Evolutionary conservation across 2,888 invertebrate species (phyloP).

Genomic region (Disparrhopalites patrizii): DNA sequence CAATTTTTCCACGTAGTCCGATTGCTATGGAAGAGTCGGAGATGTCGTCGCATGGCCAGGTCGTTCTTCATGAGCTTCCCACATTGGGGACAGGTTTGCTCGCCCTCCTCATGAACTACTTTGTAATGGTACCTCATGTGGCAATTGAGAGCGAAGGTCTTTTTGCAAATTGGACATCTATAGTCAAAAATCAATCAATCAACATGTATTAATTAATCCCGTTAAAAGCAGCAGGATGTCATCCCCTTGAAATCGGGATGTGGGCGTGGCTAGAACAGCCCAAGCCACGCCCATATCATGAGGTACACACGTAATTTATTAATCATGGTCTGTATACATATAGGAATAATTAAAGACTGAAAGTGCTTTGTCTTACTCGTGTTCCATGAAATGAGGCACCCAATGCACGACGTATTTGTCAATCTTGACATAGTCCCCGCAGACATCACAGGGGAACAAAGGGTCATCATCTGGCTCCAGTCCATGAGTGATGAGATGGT

Average conservation of each 20-base stretch:
- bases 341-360: constrained; percentile 4
- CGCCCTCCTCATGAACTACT: constrained; percentile 34
- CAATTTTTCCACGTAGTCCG: constrained; percentile 33
- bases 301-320: no score
- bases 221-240: no score
- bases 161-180: constrained; percentile 34
- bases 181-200: background rate
- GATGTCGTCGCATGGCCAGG: constrained; percentile 34
- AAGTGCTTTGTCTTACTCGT: constrained; percentile 23
- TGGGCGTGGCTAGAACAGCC: no score
- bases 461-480: constrained; percentile 30
- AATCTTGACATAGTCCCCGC: constrained; percentile 31
- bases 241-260: no score
- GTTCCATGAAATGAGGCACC: constrained; percentile 36
- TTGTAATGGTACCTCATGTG: constrained; percentile 37
- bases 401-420: constrained; percentile 35
- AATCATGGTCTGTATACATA: no score
- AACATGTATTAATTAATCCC: background rate
- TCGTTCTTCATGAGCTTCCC: constrained; percentile 38
- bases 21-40: constrained; percentile 34
- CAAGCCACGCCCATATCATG: no score
- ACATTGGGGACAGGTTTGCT: constrained; percentile 31
- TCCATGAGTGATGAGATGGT: constrained; percentile 26
- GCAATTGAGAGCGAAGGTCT: constrained; percentile 35
- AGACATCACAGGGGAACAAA: constrained; percentile 34